These are phyloP conservation scores for Adelphocoris suturalis DNA, from an alignment of 2,888 invertebrate genomes.

Conservation along the genomic window DNA sequence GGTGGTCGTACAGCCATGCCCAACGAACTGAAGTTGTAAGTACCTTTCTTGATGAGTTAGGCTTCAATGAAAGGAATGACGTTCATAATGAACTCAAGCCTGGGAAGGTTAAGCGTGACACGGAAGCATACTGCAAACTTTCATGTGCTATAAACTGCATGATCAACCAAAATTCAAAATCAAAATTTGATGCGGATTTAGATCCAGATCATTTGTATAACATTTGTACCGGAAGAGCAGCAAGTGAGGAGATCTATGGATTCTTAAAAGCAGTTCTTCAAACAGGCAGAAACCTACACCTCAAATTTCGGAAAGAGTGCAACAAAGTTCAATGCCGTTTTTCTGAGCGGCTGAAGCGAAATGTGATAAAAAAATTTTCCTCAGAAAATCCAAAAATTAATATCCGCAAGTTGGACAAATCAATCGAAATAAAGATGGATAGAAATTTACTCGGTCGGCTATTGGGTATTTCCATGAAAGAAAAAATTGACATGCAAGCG, in stretches of 20 bases:
- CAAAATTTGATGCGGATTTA: neutral
- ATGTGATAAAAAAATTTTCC: neutral
- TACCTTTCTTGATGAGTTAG: neutral
- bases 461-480: neutral
- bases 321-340: neutral
- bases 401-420: neutral
- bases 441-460: neutral
- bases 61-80: neutral
- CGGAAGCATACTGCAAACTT: neutral
- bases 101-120: neutral
- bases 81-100: neutral
- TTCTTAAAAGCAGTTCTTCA: neutral
- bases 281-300: neutral
- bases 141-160: neutral
- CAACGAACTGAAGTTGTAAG: neutral
- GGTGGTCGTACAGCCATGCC: constrained; percentile 76
- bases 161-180: neutral
- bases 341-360: neutral
- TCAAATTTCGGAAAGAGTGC: neutral
- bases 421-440: neutral
- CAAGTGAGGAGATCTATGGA: neutral
- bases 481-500: neutral
- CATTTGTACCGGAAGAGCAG: neutral
- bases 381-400: neutral
- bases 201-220: neutral